A percentile compares a stretch with the other conserved stretches of the same genome.
phyloP scores from a whole-genome alignment of 2,797 vertebrate genomes.

The Brachymystax lenok region DNA sequence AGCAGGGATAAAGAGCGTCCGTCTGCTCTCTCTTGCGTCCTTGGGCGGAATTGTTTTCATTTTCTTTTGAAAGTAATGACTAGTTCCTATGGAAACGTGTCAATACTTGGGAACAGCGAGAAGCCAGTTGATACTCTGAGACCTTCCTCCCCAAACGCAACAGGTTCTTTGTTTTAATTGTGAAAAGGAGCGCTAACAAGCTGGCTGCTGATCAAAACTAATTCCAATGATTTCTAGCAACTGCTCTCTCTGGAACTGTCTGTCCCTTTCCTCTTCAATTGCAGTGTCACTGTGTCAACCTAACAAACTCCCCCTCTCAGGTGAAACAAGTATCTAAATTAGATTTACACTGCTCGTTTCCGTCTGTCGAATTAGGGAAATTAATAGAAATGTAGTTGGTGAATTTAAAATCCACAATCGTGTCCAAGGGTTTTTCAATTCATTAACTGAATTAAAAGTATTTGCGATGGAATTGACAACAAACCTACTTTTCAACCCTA shows the following conservation, averaged over 20 bases:
- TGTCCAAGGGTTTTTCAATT: background rate
- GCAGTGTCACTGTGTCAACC: background rate
- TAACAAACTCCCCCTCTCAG: background rate
- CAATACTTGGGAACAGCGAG: constrained; percentile 27
- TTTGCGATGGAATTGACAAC: background rate
- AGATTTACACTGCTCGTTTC: background rate
- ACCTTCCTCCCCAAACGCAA: constrained; percentile 35
- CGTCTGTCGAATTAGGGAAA: background rate
- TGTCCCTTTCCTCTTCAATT: background rate
- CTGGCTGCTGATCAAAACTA: constrained; percentile 23
- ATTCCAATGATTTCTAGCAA: constrained; percentile 11
- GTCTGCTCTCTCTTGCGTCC: constrained; percentile 4
- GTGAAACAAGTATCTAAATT: background rate
- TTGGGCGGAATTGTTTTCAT: constrained; percentile 41
- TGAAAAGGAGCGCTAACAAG: constrained; percentile 40
- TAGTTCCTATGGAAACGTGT: constrained; percentile 59
- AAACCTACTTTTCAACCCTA: background rate
- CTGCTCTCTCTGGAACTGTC: background rate
- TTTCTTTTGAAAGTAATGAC: constrained; percentile 17
- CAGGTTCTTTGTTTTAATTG: constrained; percentile 28
- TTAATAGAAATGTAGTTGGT: background rate
- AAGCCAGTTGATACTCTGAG: constrained; percentile 28
- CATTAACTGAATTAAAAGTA: background rate
- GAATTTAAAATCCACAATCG: background rate
- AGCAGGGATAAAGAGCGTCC: constrained; percentile 4